Base-by-base conservation (phyloP, 2,113 vertebrate species). In the Poecilia latipinna region DNA sequence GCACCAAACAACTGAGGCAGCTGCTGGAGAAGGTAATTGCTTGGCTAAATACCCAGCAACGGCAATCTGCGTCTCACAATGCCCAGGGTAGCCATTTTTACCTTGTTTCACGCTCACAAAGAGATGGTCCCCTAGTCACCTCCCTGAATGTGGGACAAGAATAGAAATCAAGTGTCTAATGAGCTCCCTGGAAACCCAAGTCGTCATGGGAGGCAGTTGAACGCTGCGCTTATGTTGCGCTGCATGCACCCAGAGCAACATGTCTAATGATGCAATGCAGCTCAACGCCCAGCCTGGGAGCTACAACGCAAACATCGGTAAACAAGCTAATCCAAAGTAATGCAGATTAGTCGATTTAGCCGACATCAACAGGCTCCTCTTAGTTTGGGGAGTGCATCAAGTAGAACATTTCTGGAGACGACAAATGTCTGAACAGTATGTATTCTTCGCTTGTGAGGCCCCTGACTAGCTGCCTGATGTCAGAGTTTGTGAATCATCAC, bases 1-100 rank as follows among this genome's bases (percentile, higher is more conserved):
- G 98, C 91, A 98, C 97, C 80, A 99, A 98, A 91, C 98, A 99
- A 92, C 97, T 99, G 90, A 95, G 97, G 90, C 98, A 99, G 93
- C 97, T 99, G 51, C 91, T 99, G 94, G 98, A 99, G 93, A 99
- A 99, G 96, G 98, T 99, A 95, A 95, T 75, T 57, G 71, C 70
- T 57, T 17, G 13, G 60, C 74, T 74, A 74, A 54, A 26, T 33
- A 54, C n/a, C 31, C 5, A 4, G 48, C 32, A 37, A 28, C 35
- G 5, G 37, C 60, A 62, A 29, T 68, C 61, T 29, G 63, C 51
- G 61, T 72, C 44, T 33, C 12, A 26, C 51, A 72, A 2, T 19
- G 65, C 67, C 51, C 51, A 57, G 51, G 51, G 24, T 11, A 57
- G n/a, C 65, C 61, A 22, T 24, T 54, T 54, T 61, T 35, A 17